Conservation (phyloP, 2,797 vertebrate genomes). For the Ficedula albicollis region DNA sequence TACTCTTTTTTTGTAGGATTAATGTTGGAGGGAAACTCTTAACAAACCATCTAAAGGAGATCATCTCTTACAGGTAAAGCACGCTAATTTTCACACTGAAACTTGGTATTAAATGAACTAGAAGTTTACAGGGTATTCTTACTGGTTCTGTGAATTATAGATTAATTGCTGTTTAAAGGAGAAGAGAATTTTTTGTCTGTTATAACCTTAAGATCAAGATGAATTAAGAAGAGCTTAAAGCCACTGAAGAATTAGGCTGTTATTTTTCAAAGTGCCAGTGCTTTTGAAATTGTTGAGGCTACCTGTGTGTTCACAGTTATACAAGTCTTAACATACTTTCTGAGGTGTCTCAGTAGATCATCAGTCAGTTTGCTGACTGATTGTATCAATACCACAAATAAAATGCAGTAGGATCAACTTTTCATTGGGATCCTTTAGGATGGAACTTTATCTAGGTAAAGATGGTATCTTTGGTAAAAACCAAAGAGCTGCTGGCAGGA, state of each 20-base stretch:
- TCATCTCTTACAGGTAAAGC: conserved; percentile 94
- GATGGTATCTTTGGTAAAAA: too few species aligned
- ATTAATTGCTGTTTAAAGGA: not conserved
- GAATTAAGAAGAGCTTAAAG: not conserved
- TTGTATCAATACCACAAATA: not conserved
- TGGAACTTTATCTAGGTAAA: not conserved
- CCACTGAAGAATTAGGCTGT: not conserved
- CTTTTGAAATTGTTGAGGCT: not conserved
- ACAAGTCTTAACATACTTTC: not conserved
- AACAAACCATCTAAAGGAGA: conserved; percentile 98
- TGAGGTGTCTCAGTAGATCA: not conserved
- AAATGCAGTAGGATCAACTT: not conserved
- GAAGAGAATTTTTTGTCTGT: not conserved
- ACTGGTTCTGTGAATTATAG: not conserved
- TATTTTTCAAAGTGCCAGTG: not conserved
- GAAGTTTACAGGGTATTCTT: not conserved
- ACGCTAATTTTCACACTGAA: not conserved
- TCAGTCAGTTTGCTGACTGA: not conserved
- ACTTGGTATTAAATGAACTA: not conserved
- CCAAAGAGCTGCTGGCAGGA: not conserved
- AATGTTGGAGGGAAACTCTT: conserved; percentile 97
- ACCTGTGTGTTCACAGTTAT: not conserved
- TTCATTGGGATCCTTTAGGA: not conserved
- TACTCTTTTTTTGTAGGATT: conserved; percentile 79
- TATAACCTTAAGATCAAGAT: not conserved